Evolutionary conservation across 2,888 invertebrate species (phyloP).

Genomic region (Seira ritae): DNA sequence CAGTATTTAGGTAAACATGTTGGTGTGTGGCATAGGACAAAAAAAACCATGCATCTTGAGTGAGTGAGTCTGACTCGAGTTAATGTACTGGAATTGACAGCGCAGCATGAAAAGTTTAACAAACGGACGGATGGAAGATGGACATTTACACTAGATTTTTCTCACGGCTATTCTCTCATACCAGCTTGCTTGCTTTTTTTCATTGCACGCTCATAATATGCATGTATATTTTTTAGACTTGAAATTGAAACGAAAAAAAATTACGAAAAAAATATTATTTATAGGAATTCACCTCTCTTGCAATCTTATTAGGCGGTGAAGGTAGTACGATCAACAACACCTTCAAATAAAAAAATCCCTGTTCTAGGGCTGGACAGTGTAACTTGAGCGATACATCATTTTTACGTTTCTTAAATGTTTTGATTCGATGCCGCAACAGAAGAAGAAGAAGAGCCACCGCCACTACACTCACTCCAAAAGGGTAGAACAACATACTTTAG

Average conservation of each 20-base stretch:
- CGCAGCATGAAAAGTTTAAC: neutral
- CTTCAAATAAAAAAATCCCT: neutral
- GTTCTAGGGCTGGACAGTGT: constrained; percentile 10
- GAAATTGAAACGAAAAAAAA: no score
- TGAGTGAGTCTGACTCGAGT: no score
- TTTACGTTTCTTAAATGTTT: constrained; percentile 12
- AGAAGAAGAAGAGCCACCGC: no score
- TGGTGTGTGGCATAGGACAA: constrained; percentile 16
- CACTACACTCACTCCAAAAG: no score
- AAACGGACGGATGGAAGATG: constrained; percentile 54
- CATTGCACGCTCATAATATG: no score
- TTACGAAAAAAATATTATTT: no score
- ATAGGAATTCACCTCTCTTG: neutral
- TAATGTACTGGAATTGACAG: constrained; percentile 4
- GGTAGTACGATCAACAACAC: neutral
- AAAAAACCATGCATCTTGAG: no score
- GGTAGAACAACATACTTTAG: constrained; percentile 7
- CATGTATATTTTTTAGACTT: neutral
- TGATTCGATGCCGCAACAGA: constrained; percentile 3
- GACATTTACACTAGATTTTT: constrained; percentile 56
- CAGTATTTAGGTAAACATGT: neutral
- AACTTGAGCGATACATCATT: constrained; percentile 12
- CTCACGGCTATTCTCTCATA: constrained; percentile 58
- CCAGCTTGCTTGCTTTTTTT: neutral
- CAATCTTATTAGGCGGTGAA: neutral